Percentiles rank a stretch among this genome's conserved stretches.
Conservation (phyloP, 2,113 vertebrate genomes). For the Prunella fulvescens region DNA sequence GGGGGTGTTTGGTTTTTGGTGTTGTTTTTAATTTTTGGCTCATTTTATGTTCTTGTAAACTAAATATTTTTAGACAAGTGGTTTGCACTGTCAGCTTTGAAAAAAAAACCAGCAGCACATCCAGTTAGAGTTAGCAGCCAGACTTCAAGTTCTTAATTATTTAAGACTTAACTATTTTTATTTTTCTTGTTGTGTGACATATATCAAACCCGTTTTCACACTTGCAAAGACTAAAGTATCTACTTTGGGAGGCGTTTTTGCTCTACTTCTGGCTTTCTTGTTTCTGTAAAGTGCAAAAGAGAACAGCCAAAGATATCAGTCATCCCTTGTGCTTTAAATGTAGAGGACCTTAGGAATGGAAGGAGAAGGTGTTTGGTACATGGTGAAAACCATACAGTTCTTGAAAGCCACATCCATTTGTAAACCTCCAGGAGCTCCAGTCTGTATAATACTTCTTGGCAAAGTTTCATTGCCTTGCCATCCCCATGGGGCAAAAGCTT, state of each 20-base stretch:
- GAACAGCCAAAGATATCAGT: background rate
- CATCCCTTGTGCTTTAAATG: background rate
- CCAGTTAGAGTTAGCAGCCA: background rate
- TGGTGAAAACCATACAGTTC: background rate
- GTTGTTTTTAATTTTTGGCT: background rate
- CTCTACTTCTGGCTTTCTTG: background rate
- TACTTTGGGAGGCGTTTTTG: background rate
- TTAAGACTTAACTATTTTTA: background rate
- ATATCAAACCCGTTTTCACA: background rate
- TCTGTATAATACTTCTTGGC: background rate
- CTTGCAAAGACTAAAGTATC: background rate
- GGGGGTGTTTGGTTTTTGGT: background rate
- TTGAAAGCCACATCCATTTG: background rate
- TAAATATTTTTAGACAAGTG: background rate
- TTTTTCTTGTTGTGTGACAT: background rate
- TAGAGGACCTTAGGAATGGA: background rate
- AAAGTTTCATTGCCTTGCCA: background rate
- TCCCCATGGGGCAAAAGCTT: background rate
- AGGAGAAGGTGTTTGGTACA: background rate
- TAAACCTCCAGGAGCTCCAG: background rate
- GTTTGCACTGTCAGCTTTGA: background rate
- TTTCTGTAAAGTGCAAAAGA: background rate
- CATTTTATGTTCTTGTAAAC: background rate
- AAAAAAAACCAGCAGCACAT: background rate
- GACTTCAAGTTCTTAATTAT: background rate